Percentiles rank a stretch among this genome's conserved stretches.
Conservation (phyloP, 2,113 vertebrate species). For the Reinhardtius hippoglossoides region DNA sequence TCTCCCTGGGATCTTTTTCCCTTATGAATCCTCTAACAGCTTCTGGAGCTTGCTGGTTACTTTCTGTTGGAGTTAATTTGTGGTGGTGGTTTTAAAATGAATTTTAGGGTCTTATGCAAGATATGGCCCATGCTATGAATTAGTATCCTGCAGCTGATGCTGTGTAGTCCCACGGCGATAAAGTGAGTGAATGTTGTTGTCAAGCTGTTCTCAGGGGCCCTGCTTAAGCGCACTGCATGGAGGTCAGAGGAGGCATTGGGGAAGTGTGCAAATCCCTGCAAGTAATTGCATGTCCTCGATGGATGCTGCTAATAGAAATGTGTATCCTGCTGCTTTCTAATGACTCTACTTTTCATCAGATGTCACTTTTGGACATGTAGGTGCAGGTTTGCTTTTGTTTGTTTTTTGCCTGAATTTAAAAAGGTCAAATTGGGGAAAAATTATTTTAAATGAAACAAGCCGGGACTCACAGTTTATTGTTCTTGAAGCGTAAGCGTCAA, state of each 20-base stretch:
- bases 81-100: constrained; percentile 20
- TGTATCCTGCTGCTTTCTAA: constrained; percentile 27
- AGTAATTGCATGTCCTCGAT: constrained; percentile 51
- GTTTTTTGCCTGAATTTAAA: constrained; percentile 16
- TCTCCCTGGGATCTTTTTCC: neutral
- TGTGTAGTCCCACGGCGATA: constrained; percentile 34
- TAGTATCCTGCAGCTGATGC: constrained; percentile 50
- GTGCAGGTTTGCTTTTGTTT: constrained; percentile 19
- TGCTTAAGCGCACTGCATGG: constrained; percentile 55
- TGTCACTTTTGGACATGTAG: constrained; percentile 15
- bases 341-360: constrained; percentile 17
- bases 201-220: constrained; percentile 57
- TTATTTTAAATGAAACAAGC: neutral
- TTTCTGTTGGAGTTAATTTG: constrained; percentile 18
- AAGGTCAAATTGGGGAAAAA: constrained; percentile 10
- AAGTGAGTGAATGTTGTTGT: constrained; percentile 60
- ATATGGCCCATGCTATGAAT: constrained; percentile 41
- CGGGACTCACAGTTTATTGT: neutral
- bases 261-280: constrained; percentile 63
- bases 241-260: constrained; percentile 58
- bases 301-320: constrained; percentile 31
- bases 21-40: neutral
- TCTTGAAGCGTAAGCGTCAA: neutral
- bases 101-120: constrained; percentile 33
- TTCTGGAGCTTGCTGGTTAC: constrained; percentile 11